Percentiles rank a stretch among this genome's conserved stretches.
phyloP scores from a whole-genome alignment of 2,888 invertebrate genomes.

The Xestoiulus laeticollis region DNA sequence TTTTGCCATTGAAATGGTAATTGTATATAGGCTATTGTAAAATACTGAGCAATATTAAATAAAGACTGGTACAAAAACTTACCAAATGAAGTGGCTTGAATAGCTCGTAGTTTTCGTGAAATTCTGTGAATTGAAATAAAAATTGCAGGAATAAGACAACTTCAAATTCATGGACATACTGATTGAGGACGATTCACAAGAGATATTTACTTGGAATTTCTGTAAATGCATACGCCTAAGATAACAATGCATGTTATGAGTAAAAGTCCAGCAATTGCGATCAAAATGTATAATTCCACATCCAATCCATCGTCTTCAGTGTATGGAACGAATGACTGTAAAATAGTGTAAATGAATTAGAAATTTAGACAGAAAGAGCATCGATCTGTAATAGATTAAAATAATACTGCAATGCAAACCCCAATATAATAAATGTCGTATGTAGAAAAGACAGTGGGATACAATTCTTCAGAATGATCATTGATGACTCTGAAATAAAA shows the following conservation, averaged over 20 bases:
- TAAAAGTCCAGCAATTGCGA: conserved; percentile 29
- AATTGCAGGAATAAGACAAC: no score
- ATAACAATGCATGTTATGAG: conserved; percentile 27
- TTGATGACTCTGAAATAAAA: not conserved
- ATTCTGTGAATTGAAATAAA: not conserved
- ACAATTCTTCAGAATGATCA: not conserved
- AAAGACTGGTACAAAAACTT: not conserved
- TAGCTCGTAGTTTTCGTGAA: not conserved
- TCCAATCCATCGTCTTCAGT: not conserved
- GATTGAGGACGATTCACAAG: not conserved
- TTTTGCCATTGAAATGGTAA: no score
- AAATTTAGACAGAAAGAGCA: no score
- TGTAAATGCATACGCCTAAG: conserved; percentile 30
- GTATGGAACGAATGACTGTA: not conserved
- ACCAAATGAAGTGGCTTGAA: conserved; percentile 36
- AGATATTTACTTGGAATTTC: not conserved
- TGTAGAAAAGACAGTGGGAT: not conserved
- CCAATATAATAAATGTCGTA: not conserved
- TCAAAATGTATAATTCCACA: conserved; percentile 30
- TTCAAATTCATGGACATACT: no score
- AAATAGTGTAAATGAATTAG: not conserved
- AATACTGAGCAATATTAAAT: no score
- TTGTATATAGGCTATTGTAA: no score
- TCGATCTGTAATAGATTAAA: no score
- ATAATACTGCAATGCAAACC: no score